Conservation (phyloP, 2,113 vertebrate genomes). For the Castor canadensis region DNA sequence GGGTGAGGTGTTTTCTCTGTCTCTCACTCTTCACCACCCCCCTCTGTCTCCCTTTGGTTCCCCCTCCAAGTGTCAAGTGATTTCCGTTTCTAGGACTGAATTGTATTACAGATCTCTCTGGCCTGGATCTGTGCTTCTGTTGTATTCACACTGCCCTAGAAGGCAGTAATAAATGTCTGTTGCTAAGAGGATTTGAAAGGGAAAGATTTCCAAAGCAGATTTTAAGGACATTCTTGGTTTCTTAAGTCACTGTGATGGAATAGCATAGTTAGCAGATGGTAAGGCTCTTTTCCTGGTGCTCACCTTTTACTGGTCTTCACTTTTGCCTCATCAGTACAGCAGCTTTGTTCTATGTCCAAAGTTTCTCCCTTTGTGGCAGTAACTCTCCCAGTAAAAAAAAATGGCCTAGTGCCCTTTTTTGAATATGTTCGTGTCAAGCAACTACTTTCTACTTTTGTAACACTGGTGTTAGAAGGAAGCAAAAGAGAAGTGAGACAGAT, state of each 20-base stretch:
- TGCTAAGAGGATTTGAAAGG: constrained; percentile 33
- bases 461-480: neutral
- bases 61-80: neutral
- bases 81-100: neutral
- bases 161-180: neutral
- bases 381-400: neutral
- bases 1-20: neutral
- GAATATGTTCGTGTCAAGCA: neutral
- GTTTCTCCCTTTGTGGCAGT: neutral
- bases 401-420: neutral
- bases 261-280: neutral
- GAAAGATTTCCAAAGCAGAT: constrained; percentile 51
- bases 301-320: neutral
- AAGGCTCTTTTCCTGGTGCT: neutral
- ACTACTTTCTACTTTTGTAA: neutral
- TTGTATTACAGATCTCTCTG: neutral
- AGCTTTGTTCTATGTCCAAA: neutral
- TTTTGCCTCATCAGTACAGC: neutral
- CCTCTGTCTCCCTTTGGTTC: neutral
- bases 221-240: constrained; percentile 48
- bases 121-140: neutral
- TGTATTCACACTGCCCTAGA: neutral
- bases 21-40: neutral
- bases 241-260: neutral
- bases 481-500: neutral